Evolutionary conservation across 2,888 invertebrate genomes (phyloP), one percentile per base, ranked within the genome.

Genomic region (Amphiduros pacificus): DNA sequence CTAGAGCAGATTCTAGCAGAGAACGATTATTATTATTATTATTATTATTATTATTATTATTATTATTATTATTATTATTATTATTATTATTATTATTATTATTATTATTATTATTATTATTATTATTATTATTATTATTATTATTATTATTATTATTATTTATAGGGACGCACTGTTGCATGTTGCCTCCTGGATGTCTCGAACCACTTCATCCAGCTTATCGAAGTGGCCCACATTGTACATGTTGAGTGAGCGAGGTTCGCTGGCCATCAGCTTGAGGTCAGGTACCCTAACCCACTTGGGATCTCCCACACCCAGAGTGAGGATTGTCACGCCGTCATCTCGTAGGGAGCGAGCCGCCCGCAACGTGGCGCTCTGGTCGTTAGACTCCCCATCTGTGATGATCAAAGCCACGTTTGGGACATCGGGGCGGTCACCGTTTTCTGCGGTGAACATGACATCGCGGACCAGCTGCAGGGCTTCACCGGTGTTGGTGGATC

Each of bases 401-500:
- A 59, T 52, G 28, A 59, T 41, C 24, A 59, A 22, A 24, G 26
- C 51, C 20, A 59, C 31, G 29, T 59, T 53, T 6, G 52, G 59
- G 5, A 53, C 52, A 22, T 27, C 53, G 2, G 52, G 52, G 24
- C 59, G 5, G 53, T 59, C 53, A 20, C 63, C 63, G 27, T 50
- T 55, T 24, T 6, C 50, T 22, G 11, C 24, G 20, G 63, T 56
- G 31, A 63, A 60, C 61, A 64, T 57, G 24, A 26, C n/a, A 26
- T 41, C 40, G 2, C 54, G 17, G 31, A 64, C 40, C 2, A 48
- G n/a, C 24, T 20, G 6, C 22, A 64, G 61, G 3, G 61, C 64
- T 1, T 32, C 29, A 6, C 56, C 32, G 17, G 64, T 61, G 50
- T 64, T 61, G 14, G 64, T 64, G 26, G 54, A 52, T 9, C 64